A percentile compares a stretch with the other conserved stretches of the same genome.
These are phyloP conservation scores for Todus mexicanus DNA, from an alignment of 2,797 vertebrate species.

Conservation along the genomic window DNA sequence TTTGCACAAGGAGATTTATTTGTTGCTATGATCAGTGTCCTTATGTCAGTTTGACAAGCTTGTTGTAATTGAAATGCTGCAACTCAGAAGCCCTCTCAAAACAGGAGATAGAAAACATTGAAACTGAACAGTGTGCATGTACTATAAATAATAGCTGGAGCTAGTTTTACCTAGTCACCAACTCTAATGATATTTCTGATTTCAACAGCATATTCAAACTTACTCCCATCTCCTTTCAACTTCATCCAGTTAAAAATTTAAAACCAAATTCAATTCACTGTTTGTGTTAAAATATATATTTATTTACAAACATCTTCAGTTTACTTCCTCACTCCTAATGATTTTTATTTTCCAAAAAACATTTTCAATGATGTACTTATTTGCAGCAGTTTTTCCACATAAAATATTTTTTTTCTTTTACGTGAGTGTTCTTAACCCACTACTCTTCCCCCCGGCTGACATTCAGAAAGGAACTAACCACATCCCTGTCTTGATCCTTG, in stretches of 20 bases:
- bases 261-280: background rate
- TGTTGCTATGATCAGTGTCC: background rate
- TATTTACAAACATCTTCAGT: background rate
- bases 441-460: background rate
- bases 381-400: background rate
- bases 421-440: background rate
- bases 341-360: background rate
- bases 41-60: background rate
- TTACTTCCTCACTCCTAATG: background rate
- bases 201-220: background rate
- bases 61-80: background rate
- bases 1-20: constrained; percentile 8
- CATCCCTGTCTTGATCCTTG: background rate
- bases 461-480: background rate
- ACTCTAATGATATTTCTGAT: background rate
- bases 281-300: background rate
- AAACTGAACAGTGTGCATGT: background rate
- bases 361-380: background rate
- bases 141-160: background rate
- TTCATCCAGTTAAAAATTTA: background rate
- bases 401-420: background rate
- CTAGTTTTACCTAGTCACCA: background rate
- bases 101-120: background rate
- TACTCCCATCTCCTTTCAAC: background rate
- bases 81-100: background rate